Evolutionary conservation across 2,797 vertebrate genomes (phyloP).

Genomic region (Centropyge bicolor): DNA sequence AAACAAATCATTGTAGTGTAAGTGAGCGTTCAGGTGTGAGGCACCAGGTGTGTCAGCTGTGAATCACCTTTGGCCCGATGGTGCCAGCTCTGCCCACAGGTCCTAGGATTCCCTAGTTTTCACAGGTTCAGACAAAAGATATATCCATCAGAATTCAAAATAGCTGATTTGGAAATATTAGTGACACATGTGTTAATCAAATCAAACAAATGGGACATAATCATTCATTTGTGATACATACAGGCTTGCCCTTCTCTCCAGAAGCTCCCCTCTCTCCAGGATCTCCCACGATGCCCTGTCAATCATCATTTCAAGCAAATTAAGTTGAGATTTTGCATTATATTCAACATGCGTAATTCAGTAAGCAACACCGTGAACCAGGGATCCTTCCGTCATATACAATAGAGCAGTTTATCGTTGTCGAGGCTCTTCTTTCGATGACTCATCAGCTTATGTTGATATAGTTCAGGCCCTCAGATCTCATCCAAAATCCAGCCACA

Average conservation of each 20-base stretch:
- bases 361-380: not conserved
- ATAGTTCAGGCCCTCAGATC: constrained; percentile 56
- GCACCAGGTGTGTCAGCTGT: not conserved
- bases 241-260: constrained; percentile 86
- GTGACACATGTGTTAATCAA: not conserved
- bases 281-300: constrained; percentile 89
- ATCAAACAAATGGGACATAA: not conserved
- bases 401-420: constrained; percentile 45
- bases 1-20: constrained; percentile 19
- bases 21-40: not conserved
- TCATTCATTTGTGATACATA: constrained; percentile 67
- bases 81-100: constrained; percentile 77
- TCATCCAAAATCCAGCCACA: constrained; percentile 68
- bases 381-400: constrained; percentile 22
- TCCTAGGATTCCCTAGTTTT: constrained; percentile 83
- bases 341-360: constrained; percentile 3
- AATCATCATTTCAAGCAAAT: constrained; percentile 43
- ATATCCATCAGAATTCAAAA: not conserved
- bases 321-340: constrained; percentile 6
- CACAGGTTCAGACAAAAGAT: constrained; percentile 36
- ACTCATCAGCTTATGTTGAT: constrained; percentile 63
- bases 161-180: not conserved
- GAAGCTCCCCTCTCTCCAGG: constrained; percentile 83
- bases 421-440: constrained; percentile 52
- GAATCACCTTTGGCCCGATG: constrained; percentile 82